phyloP scores from a whole-genome alignment of 2,797 vertebrate species.

The Coranthus polyacanthus region DNA sequence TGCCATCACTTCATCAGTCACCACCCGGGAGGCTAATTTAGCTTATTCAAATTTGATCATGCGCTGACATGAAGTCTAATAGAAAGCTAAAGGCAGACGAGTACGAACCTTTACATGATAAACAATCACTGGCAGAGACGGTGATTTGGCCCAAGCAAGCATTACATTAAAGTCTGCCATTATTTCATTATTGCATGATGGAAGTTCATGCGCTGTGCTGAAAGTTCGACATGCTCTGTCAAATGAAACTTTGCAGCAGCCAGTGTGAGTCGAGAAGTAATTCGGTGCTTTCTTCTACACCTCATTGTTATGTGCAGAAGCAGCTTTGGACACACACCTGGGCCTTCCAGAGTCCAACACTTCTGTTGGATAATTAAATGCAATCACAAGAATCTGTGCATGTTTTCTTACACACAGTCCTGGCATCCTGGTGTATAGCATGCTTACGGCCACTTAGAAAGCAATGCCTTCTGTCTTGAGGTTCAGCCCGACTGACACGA shows the following conservation, averaged over 20 bases:
- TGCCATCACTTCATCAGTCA: conserved; percentile 40
- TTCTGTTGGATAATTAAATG: conserved; percentile 73
- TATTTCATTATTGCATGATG: conserved; percentile 16
- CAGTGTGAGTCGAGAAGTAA: conserved; percentile 26
- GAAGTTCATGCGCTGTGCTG: conserved; percentile 6
- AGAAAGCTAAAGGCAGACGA: neutral
- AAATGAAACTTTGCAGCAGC: conserved; percentile 36
- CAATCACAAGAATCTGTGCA: conserved; percentile 54
- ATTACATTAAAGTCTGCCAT: neutral
- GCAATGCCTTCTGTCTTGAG: neutral
- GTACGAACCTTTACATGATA: neutral
- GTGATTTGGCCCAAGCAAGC: neutral
- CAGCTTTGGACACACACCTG: conserved; percentile 17
- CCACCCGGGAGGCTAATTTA: conserved; percentile 41
- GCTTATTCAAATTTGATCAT: conserved; percentile 30
- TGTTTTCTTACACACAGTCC: neutral
- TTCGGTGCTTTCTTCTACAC: conserved; percentile 9
- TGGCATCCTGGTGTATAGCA: conserved; percentile 1
- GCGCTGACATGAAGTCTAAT: neutral
- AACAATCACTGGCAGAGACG: neutral
- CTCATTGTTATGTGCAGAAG: conserved; percentile 33
- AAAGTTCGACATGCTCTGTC: conserved; percentile 25
- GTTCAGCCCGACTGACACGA: neutral
- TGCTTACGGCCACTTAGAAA: conserved; percentile 6
- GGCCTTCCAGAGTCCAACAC: conserved; percentile 40